Percentiles rank a stretch among this genome's conserved stretches.
phyloP scores from a whole-genome alignment of 2,888 invertebrate species.

The Coelinius sp. region DNA sequence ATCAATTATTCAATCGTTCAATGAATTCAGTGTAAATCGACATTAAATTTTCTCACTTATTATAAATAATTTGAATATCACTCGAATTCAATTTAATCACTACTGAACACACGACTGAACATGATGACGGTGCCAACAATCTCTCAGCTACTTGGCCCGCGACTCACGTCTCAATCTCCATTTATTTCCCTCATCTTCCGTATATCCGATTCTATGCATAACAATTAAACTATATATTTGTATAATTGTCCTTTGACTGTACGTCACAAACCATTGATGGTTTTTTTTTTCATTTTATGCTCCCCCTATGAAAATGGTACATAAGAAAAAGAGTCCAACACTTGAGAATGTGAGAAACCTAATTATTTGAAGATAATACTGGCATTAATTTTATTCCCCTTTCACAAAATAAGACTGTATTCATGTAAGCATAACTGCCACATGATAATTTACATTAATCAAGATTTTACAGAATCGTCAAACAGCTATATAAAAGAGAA shows the following conservation, averaged over 20 bases:
- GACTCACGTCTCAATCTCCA: background rate
- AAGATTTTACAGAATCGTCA: conserved; percentile 31
- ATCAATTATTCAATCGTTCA: conserved; percentile 16
- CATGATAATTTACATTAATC: conserved; percentile 45
- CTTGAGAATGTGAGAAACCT: background rate
- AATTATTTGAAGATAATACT: conserved; percentile 12
- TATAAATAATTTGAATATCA: too few species aligned
- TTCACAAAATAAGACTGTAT: conserved; percentile 27
- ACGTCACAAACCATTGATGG: too few species aligned
- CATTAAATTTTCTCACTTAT: too few species aligned
- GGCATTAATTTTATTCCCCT: background rate
- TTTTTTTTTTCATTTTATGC: background rate
- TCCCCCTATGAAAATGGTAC: conserved; percentile 34
- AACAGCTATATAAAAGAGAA: conserved; percentile 9
- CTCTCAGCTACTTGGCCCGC: too few species aligned
- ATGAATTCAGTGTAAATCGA: conserved; percentile 35
- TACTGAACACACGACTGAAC: too few species aligned
- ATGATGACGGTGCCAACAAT: too few species aligned
- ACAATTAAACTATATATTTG: background rate
- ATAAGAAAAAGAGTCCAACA: conserved; percentile 34
- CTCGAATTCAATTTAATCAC: too few species aligned
- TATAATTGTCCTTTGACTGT: too few species aligned
- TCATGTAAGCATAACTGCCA: conserved; percentile 50
- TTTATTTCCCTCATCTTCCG: background rate
- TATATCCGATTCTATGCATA: background rate